Conservation (phyloP, 2,888 invertebrate species). For the Pelosia muscerda region DNA sequence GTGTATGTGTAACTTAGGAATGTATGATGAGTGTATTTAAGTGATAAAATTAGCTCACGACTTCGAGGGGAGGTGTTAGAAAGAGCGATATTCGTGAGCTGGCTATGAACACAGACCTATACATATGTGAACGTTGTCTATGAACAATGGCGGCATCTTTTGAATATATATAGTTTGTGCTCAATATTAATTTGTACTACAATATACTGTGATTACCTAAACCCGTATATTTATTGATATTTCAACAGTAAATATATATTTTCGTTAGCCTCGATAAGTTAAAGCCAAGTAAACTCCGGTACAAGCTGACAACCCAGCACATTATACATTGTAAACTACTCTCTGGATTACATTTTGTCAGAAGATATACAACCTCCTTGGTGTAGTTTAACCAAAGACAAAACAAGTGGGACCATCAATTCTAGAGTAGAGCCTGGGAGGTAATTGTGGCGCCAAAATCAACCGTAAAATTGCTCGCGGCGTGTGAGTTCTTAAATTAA, state of each 20-base stretch:
- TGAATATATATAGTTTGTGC: no score
- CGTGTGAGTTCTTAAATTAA: constrained; percentile 20
- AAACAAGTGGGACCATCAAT: constrained; percentile 55
- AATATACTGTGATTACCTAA: no score
- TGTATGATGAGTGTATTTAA: no score
- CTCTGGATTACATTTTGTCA: constrained; percentile 50
- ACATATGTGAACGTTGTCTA: no score
- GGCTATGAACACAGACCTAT: no score
- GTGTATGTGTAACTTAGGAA: no score
- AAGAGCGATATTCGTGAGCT: no score
- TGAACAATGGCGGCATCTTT: no score
- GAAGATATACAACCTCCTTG: constrained; percentile 53
- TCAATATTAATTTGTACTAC: no score
- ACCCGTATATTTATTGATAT: no score
- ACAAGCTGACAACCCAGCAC: constrained; percentile 41
- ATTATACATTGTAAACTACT: constrained; percentile 50
- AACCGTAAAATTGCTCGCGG: constrained; percentile 37
- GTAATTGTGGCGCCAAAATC: constrained; percentile 51
- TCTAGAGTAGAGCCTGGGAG: constrained; percentile 38
- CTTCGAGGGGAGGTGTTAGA: no score
- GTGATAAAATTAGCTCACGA: no score
- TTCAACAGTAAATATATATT: not conserved
- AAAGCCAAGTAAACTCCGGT: constrained; percentile 35
- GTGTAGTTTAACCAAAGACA: constrained; percentile 55
- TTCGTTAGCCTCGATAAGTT: constrained; percentile 39